Percentiles rank a stretch among this genome's conserved stretches.
phyloP scores from a whole-genome alignment of 2,888 invertebrate genomes.

The Tipula unca region DNA sequence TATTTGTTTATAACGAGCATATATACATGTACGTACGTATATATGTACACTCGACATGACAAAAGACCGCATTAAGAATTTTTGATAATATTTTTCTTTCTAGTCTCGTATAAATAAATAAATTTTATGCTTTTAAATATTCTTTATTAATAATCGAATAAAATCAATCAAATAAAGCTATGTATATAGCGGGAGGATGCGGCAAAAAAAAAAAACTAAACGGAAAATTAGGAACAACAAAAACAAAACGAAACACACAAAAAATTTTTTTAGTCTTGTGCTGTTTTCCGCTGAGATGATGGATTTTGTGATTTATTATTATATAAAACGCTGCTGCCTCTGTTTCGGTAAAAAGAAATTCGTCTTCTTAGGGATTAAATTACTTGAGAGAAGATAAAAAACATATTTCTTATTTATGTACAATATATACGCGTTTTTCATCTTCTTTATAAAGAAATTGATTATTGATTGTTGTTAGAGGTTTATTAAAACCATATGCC shows the following conservation, averaged over 20 bases:
- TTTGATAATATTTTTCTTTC: not conserved
- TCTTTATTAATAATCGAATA: not conserved
- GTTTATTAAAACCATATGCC: not conserved
- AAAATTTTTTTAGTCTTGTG: not conserved
- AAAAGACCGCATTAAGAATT: not conserved
- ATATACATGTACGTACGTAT: not conserved
- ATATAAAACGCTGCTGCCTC: not conserved
- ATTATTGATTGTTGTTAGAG: conserved; percentile 8
- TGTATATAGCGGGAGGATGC: not conserved
- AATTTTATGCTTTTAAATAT: not conserved
- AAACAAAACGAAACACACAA: no score
- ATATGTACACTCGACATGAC: not conserved
- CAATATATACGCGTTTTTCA: not conserved
- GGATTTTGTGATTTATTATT: not conserved
- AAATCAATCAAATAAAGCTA: not conserved
- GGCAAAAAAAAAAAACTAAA: not conserved
- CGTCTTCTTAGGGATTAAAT: not conserved
- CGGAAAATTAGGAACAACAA: not conserved
- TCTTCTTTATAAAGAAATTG: not conserved
- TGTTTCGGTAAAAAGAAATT: not conserved
- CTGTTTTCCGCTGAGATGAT: not conserved
- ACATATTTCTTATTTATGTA: not conserved
- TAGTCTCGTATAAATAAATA: not conserved
- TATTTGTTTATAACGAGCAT: not conserved
- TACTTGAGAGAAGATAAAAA: not conserved